Base-by-base conservation (phyloP, 2,888 invertebrate species). In the Bombylius discolor region DNA sequence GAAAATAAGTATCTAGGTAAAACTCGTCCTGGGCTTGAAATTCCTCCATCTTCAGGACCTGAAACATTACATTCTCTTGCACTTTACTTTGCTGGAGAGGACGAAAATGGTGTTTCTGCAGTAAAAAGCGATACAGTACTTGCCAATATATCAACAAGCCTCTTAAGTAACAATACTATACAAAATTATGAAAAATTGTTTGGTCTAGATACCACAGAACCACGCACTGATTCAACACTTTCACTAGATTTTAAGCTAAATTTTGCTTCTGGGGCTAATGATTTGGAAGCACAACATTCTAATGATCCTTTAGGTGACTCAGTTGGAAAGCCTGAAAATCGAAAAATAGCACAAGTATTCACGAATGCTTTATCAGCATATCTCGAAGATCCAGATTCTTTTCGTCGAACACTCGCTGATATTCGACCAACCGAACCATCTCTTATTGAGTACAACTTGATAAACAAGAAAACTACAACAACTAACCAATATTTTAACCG, bases 311-410 rank as follows among this genome's bases (percentile, higher is more conserved):
- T 85, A 7, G 79, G 81, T 42, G 78, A 73, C 54, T 68, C 69
- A 64, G 74, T 67, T 5, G 68, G 67, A 63, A 66, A 72, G 60
- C 79, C 86, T n/a, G 79, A 84, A 70, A 80, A 89, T 0, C 78
- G 89, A 53, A 87, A 89, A 70, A 71, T 90, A 5, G 90, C 90
- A 1, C 85, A 87, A 71, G 87, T 90, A 5, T 91, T 91, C 64
- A 89, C 89, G 0, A 83, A 88, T 65, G 90, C 89, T 0, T 71
- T 91, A 14, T 85, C 87, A 2, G 87, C 87, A 1, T 91, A 90
- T 63, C 75, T 91, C 5, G 85, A 89, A 70, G 85, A 90, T 70
- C 90, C 90, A 1, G 83, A 84, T n/a, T 83, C 83, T 53, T 90
- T 90, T 64, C 82, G 85, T 62, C 84, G 83, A 66, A 84, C 84